Base-by-base conservation (phyloP, 1,140 invertebrate genomes). In the Chionoecetes opilio region DNA sequence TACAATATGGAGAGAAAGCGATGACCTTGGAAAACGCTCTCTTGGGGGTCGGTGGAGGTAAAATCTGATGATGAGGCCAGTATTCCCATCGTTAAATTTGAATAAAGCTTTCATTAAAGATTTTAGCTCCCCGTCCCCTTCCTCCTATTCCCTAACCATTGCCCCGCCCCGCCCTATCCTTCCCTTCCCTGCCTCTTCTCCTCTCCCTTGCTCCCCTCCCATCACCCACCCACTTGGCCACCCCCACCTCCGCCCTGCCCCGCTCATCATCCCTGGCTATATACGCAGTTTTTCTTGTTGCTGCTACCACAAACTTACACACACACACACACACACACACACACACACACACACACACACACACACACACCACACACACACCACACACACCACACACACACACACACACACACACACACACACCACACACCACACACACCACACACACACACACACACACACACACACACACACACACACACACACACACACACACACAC, bases 91-190 rank as follows among this genome's bases (percentile, higher is more conserved):
- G 38, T 91, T 75, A 91, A 91, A 91, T 91, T 75, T 91, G 89
- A 91, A 91, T 91, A 91, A 91, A 91, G 89, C 46, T 91, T 91
- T 91, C 89, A 91, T 91, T 91, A 91, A 91, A 91, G 89, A 91
- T 75, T 91, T 91, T 91, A 46, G 31, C 31, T 86, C 53, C 14
- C 46, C 11, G n/a, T 34, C 41, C 29, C 84, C 32, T 86, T 34
- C 29, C 32, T 75, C 31, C 89, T 75, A 5, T 41, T 14, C 21
- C 63, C 63, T 53, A 17, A 17, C 46, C 63, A 5, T n/a, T 21
- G 6, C 63, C 21, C 63, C 21, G 21, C n/a, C 1, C 63, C 21
- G 21, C 63, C 63, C 63, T 75, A 5, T 75, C 21, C n/a, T 26
- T n/a, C 63, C n/a, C n/a, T 21, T n/a, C 8, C 63, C 8, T 8